Evolutionary conservation across 37 sponge, comb jelly and placozoan genomes (phyloP), one percentile per base, ranked within the genome.

Genomic region (Bolinopsis microptera): DNA sequence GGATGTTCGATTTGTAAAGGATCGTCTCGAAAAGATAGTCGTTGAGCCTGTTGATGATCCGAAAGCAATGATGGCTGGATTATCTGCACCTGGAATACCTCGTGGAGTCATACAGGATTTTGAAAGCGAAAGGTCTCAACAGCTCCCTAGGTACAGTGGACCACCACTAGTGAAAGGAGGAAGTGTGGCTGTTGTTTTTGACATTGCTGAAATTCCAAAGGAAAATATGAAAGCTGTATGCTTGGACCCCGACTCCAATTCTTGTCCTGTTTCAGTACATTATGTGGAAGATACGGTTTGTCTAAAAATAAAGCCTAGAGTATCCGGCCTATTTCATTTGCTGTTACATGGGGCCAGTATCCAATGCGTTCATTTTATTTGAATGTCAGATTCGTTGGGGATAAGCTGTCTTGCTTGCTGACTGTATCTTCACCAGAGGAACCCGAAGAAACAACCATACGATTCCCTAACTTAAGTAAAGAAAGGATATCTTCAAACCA

Each of bases 181-280:
- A 13, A 48, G 13, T 48, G 61, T 48, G 5, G 13, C 61, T 48
- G 13, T 48, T n/a, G 23, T 48, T 25, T 86, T 86, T 86, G 40
- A 39, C 39, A 86, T 38, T 25, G 8, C 3, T 2, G 61, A 2
- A 27, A 48, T 41, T 86, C 80, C 80, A 21, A 32, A 77, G 13
- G 37, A 28, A 32, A 34, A 32, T 0, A 34, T 77, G 34, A 77
- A 27, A 22, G 80, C 21, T 0, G 33, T 35, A 21, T 77, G 80
- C 36, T 34, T 77, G 3, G 80, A 77, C 33, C 80, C 80, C 32
- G 80, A 77, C 35, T 77, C 37, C n/a, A n/a, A n/a, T n/a, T n/a
- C n/a, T n/a, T n/a, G n/a, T n/a, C n/a, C n/a, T n/a, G n/a, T n/a
- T n/a, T n/a, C n/a, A n/a, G n/a, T n/a, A n/a, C n/a, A n/a, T n/a